Conservation (phyloP, 2,113 vertebrate genomes). For the Abramis brama region DNA sequence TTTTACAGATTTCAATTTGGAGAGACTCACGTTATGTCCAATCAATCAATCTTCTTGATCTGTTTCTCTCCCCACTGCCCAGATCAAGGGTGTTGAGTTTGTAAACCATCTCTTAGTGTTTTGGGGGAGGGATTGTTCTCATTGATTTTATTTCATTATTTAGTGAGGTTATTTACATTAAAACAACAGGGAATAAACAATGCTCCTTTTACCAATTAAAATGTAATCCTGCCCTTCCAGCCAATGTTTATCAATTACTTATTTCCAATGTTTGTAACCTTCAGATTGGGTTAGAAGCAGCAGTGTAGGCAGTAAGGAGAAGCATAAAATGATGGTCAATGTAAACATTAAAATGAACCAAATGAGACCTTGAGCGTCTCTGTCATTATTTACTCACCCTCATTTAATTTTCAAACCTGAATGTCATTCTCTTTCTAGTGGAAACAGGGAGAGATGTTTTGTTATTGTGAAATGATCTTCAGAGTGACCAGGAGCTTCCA, state of each 20-base stretch:
- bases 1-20: not conserved
- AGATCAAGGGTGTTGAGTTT: conserved; percentile 48
- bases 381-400: not conserved
- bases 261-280: conserved; percentile 55
- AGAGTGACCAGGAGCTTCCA: not conserved
- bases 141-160: conserved; percentile 30
- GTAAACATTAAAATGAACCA: conserved; percentile 43
- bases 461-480: not conserved
- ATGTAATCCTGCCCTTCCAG: conserved; percentile 21
- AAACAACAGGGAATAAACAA: conserved; percentile 29
- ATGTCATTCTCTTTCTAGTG: not conserved
- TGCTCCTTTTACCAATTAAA: conserved; percentile 33
- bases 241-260: conserved; percentile 32
- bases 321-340: conserved; percentile 46
- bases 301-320: conserved; percentile 53
- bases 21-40: not conserved
- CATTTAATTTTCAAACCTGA: not conserved
- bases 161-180: conserved; percentile 31
- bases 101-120: conserved; percentile 55
- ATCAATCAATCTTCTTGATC: not conserved
- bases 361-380: not conserved
- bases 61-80: not conserved
- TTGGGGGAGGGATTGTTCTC: not conserved
- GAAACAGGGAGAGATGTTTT: not conserved
- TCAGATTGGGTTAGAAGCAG: conserved; percentile 55